Evolutionary conservation across 2,888 invertebrate species (phyloP), one percentile per base, ranked within the genome.

Genomic region (Leptarthrus brevirostris): DNA sequence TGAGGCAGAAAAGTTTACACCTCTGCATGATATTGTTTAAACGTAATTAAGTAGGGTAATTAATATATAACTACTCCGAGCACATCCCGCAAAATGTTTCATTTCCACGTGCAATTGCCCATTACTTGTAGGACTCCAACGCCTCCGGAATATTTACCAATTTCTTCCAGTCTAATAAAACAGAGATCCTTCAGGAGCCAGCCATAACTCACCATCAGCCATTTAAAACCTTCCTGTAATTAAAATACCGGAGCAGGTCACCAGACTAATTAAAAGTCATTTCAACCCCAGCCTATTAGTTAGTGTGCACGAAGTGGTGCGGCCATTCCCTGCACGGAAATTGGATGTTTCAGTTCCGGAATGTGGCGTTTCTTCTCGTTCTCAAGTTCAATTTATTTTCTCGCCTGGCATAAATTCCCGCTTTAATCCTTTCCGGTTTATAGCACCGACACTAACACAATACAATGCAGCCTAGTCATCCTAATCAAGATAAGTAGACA

Each of bases 341-440:
- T 66, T 66, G 64, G 47, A 66, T 66, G 64, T 47, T 47, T 66
- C 24, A 47, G 47, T 8, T 64, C 22, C 36, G 36, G 47, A 66
- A 66, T 44, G 47, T 8, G 26, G 47, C 47, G 47, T 16, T 66
- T 66, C 44, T 66, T 66, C 44, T 12, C 64, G 64, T 66, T 66
- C 47, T 47, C 47, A 47, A 47, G 47, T 47, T 47, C 47, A 66
- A 64, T 64, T 64, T 64, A 64, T 64, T 64, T 64, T 47, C 64
- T 20, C 64, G 64, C 44, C 64, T 20, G 64, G 24, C 34, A 66
- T 66, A 66, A 66, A 66, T 66, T 66, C 24, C 26, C 26, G 47
- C 26, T 66, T 66, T 66, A 66, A 66, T 66, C 64, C 64, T 66
- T 66, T 66, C 64, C 64, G 64, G 44, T 66, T 66, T 66, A 66